A percentile compares a stretch with the other conserved stretches of the same genome.
Conservation (phyloP, 2,797 vertebrate species). For the Sebastes diploproa region DNA sequence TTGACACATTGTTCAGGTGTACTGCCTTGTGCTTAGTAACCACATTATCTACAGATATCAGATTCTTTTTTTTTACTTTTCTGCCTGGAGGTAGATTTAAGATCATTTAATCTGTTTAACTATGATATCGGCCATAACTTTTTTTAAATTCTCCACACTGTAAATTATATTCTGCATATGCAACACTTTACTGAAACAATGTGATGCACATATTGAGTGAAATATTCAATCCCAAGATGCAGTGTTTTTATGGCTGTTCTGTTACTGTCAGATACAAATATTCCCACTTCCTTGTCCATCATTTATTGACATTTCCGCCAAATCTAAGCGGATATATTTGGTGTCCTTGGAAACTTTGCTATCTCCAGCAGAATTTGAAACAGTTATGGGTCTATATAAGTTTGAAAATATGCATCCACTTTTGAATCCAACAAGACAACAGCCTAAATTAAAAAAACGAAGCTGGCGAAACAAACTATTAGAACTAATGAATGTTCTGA, state of each 20-base stretch:
- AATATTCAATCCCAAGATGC: not conserved
- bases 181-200: conserved; percentile 1
- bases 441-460: not conserved
- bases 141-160: not conserved
- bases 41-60: not conserved
- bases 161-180: not conserved
- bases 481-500: not conserved
- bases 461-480: not conserved
- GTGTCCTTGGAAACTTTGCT: not conserved
- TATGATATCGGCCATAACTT: not conserved
- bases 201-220: not conserved
- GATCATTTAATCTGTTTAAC: conserved; percentile 11
- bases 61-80: not conserved
- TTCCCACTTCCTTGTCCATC: conserved; percentile 12
- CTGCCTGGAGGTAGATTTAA: conserved; percentile 8
- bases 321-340: conserved; percentile 2
- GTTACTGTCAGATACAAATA: conserved; percentile 34
- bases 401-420: not conserved
- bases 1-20: not conserved
- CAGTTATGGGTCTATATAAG: not conserved
- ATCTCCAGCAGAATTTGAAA: not conserved
- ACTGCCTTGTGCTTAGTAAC: not conserved
- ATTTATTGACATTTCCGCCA: conserved; percentile 11
- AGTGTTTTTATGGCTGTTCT: not conserved
- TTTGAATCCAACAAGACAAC: not conserved